phyloP scores from a whole-genome alignment of 1,140 invertebrate species.

The Varroa destructor region DNA sequence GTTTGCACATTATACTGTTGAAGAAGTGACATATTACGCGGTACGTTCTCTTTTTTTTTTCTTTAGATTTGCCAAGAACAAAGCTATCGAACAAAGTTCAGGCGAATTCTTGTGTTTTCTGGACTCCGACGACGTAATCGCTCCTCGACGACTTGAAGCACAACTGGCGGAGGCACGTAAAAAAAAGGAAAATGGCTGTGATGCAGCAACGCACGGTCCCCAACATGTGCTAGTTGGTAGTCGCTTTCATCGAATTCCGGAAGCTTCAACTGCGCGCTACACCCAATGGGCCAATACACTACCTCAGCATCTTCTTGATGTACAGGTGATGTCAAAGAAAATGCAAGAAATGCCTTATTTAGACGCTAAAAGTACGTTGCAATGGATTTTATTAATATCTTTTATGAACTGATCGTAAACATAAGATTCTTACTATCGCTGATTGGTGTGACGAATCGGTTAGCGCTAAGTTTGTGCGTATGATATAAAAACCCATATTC shows the following conservation, averaged over 20 bases:
- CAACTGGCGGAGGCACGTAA: slow-evolving; percentile 47
- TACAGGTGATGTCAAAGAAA: slow-evolving; percentile 40
- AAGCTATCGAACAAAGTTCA: slow-evolving; percentile 48
- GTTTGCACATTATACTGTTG: too few relatives aligned
- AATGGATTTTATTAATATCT: too few relatives aligned
- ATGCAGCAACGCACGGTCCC: neutral
- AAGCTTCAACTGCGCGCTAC: slow-evolving; percentile 52
- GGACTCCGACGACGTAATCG: slow-evolving; percentile 59
- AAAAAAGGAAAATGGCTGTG: slow-evolving; percentile 40
- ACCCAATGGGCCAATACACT: slow-evolving; percentile 58
- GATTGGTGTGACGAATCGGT: too few relatives aligned
- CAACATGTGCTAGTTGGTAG: slow-evolving; percentile 45
- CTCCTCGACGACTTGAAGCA: slow-evolving; percentile 47
- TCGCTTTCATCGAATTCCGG: slow-evolving; percentile 47
- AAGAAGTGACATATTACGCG: too few relatives aligned
- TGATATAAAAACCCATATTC: too few relatives aligned
- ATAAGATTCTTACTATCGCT: too few relatives aligned
- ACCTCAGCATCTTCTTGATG: slow-evolving; percentile 45
- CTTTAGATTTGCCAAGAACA: slow-evolving; percentile 61
- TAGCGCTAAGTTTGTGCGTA: too few relatives aligned
- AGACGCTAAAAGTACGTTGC: too few relatives aligned
- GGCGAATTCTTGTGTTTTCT: slow-evolving; percentile 62
- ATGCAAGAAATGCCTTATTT: too few relatives aligned
- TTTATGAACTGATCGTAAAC: too few relatives aligned
- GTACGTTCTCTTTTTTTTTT: slow-evolving; percentile 35